Evolutionary conservation across 2,888 invertebrate species (phyloP).

Genomic region (Sepiola atlantica): DNA sequence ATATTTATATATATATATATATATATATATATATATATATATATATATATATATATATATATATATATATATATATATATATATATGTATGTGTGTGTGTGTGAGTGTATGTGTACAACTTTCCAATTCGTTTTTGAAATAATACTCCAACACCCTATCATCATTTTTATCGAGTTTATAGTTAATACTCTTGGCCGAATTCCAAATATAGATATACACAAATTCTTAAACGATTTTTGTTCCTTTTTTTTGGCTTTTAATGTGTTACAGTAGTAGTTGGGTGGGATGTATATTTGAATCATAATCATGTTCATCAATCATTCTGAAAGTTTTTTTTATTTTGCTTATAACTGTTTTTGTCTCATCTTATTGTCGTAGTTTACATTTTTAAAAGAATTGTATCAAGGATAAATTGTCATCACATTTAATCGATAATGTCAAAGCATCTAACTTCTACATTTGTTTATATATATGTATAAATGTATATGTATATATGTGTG

Average conservation of each 20-base stretch:
- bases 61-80: too few relatives aligned
- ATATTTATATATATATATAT: too few relatives aligned
- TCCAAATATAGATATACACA: not conserved
- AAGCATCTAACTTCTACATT: too few relatives aligned
- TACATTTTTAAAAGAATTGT: too few relatives aligned
- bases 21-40: too few relatives aligned
- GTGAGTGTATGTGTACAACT: not conserved
- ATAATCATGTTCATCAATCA: not conserved
- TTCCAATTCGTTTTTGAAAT: not conserved
- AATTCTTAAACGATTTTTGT: not conserved
- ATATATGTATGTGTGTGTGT: too few relatives aligned
- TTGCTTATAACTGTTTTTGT: not conserved
- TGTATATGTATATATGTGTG: too few relatives aligned
- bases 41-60: too few relatives aligned
- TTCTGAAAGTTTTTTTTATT: not conserved
- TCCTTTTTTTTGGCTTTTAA: not conserved
- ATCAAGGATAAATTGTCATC: too few relatives aligned
- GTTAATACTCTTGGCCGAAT: not conserved
- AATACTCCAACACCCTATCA: not conserved
- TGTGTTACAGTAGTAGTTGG: not conserved
- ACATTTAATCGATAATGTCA: too few relatives aligned
- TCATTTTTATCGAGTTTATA: not conserved
- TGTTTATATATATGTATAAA: too few relatives aligned
- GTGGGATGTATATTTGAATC: not conserved
- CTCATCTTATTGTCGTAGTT: not conserved